Evolutionary conservation across 2,797 vertebrate genomes (phyloP).

Genomic region (Acropternis orthonyx): DNA sequence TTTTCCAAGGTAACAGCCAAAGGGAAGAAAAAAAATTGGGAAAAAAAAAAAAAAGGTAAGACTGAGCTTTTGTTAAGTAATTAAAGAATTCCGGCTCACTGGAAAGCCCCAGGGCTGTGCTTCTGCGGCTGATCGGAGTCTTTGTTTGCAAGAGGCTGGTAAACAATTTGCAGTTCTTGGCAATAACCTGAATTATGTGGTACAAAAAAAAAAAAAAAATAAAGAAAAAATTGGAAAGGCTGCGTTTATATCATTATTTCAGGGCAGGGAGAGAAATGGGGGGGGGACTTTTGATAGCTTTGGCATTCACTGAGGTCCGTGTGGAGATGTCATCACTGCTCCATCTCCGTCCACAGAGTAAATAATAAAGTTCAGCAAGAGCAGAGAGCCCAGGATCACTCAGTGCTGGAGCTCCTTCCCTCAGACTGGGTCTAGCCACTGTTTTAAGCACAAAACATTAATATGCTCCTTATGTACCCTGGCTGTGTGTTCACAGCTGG

Average conservation of each 20-base stretch:
- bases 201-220: not conserved
- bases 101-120: conserved; percentile 42
- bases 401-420: not conserved
- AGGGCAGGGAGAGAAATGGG: not conserved
- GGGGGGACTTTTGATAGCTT: not conserved
- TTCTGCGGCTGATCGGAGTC: not conserved
- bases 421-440: not conserved
- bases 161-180: conserved; percentile 46
- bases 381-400: not conserved
- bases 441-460: not conserved
- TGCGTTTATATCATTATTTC: not conserved
- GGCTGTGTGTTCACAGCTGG: not conserved
- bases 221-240: not conserved
- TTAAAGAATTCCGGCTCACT: conserved; percentile 47
- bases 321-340: not conserved
- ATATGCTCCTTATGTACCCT: not conserved
- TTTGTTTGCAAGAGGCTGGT: conserved; percentile 41
- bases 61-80: conserved; percentile 47
- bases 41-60: not conserved
- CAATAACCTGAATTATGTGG: conserved; percentile 45
- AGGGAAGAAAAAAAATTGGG: not conserved
- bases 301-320: fast-evolving
- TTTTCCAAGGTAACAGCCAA: conserved; percentile 21
- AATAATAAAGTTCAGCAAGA: not conserved
- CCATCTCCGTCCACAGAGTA: not conserved